A percentile compares a stretch with the other conserved stretches of the same genome.
These are phyloP conservation scores for Euzetes globulus DNA, from an alignment of 2,888 invertebrate species.

Conservation along the genomic window DNA sequence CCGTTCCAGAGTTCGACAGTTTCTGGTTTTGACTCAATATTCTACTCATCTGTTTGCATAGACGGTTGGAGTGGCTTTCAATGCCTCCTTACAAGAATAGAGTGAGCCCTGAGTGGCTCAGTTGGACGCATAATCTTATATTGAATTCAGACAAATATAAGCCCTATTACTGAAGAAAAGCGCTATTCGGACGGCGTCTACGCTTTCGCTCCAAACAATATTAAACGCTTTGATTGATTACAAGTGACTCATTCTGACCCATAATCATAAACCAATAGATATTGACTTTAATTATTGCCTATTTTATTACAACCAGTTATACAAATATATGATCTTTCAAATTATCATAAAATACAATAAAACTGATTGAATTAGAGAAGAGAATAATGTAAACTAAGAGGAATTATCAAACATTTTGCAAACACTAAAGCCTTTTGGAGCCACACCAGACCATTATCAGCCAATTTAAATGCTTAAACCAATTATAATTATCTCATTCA, in stretches of 20 bases:
- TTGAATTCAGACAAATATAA: background rate
- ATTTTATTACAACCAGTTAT: background rate
- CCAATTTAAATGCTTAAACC: too few relatives aligned
- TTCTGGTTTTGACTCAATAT: background rate
- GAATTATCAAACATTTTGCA: too few relatives aligned
- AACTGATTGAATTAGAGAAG: too few relatives aligned
- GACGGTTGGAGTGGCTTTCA: background rate
- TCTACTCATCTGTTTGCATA: background rate
- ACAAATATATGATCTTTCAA: background rate
- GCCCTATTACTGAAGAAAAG: background rate
- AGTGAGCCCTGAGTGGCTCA: background rate
- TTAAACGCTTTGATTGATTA: slow-evolving; percentile 7
- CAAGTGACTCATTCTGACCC: background rate
- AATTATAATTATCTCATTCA: too few relatives aligned
- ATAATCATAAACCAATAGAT: background rate
- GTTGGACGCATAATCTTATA: slow-evolving; percentile 6
- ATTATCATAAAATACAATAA: background rate
- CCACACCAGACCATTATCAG: too few relatives aligned
- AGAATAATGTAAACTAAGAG: too few relatives aligned
- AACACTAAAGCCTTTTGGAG: too few relatives aligned
- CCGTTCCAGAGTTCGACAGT: background rate
- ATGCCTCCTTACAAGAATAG: background rate
- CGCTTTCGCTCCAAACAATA: background rate
- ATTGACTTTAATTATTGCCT: background rate
- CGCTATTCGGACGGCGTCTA: background rate